phyloP scores from a whole-genome alignment of 2,797 vertebrate genomes.

The Takifugu rubripes region DNA sequence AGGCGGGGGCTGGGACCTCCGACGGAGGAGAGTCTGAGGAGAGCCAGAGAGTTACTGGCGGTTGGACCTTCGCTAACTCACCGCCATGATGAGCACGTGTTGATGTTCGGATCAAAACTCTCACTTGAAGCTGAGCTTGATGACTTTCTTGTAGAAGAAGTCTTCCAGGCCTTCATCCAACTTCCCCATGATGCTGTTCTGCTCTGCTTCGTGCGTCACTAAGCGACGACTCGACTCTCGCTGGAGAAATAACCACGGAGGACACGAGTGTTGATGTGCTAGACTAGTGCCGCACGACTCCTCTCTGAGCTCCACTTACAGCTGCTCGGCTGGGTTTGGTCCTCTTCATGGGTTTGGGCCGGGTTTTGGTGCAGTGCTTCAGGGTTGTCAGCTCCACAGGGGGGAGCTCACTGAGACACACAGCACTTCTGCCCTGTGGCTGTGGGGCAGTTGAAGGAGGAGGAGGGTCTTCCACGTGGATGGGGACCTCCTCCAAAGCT shows the following conservation, averaged over 20 bases:
- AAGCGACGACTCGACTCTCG: conserved; percentile 60
- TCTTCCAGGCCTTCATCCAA: conserved; percentile 96
- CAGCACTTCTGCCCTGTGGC: conserved; percentile 67
- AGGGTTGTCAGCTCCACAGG: conserved; percentile 83
- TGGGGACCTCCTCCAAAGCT: conserved; percentile 91
- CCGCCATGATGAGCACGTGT: no score
- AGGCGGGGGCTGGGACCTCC: conserved; percentile 67
- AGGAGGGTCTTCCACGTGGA: conserved; percentile 86
- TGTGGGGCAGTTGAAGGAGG: conserved; percentile 50
- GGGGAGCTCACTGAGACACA: conserved; percentile 62
- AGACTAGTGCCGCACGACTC: neutral
- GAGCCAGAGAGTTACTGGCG: neutral
- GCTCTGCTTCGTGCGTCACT: conserved; percentile 74
- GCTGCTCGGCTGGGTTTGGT: conserved; percentile 79
- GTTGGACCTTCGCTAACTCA: no score
- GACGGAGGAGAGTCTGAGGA: neutral
- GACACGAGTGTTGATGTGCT: neutral
- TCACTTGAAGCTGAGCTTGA: conserved; percentile 85
- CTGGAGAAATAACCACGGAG: conserved; percentile 8
- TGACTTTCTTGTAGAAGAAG: conserved; percentile 93
- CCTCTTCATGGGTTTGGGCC: conserved; percentile 88
- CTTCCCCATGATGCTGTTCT: conserved; percentile 80
- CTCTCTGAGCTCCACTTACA: conserved; percentile 66
- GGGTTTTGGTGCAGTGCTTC: conserved; percentile 87
- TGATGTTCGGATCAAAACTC: conserved; percentile 28